A percentile compares a stretch with the other conserved stretches of the same genome.
phyloP scores from a whole-genome alignment of 1,140 invertebrate genomes.

The Drosophila pectinifera region DNA sequence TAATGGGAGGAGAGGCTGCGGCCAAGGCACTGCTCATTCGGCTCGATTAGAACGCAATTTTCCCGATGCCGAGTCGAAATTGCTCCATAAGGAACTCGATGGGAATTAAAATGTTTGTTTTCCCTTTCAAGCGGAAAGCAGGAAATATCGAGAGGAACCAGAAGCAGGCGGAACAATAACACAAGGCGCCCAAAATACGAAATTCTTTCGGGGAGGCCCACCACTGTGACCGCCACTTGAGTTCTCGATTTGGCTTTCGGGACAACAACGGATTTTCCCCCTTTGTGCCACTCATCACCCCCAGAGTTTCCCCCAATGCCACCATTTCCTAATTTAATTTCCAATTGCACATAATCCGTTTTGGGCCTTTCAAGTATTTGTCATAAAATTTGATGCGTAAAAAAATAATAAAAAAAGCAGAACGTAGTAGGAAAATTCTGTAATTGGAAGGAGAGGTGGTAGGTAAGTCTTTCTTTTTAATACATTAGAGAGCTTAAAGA shows the following conservation, averaged over 20 bases:
- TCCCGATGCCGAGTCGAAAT: constrained; percentile 40
- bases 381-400: constrained; percentile 81
- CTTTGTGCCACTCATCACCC: constrained; percentile 20
- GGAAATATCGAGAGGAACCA: constrained; percentile 1
- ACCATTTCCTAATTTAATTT: constrained; percentile 73
- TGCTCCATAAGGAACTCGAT: constrained; percentile 70
- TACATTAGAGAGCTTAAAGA: not conserved
- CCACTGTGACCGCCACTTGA: constrained; percentile 57
- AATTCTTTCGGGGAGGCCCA: constrained; percentile 29
- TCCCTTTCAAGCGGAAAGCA: constrained; percentile 25
- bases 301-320: not conserved
- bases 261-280: constrained; percentile 16
- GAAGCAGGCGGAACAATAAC: constrained; percentile 39
- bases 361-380: constrained; percentile 65
- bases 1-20: constrained; percentile 28
- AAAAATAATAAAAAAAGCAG: constrained; percentile 41
- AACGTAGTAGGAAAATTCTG: constrained; percentile 53
- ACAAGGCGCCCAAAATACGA: constrained; percentile 9
- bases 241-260: constrained; percentile 32
- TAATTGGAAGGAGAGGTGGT: constrained; percentile 40
- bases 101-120: constrained; percentile 81
- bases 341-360: constrained; percentile 82
- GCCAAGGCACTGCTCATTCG: constrained; percentile 49
- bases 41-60: constrained; percentile 79
- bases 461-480: not conserved